Base-by-base conservation (phyloP, 2,113 vertebrate species). In the Taurulus bubalis region DNA sequence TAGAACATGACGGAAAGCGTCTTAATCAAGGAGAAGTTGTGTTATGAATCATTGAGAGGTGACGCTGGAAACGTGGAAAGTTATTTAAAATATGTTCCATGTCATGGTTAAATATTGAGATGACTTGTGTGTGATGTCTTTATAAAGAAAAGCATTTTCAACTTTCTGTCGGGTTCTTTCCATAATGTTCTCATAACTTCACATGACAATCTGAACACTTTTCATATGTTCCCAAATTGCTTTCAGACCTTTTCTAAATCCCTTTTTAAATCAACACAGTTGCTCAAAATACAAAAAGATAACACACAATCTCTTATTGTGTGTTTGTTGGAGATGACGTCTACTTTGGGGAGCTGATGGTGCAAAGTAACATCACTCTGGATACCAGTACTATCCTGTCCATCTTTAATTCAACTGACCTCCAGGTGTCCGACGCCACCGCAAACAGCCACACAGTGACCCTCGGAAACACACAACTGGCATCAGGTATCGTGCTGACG, bases 331-430 rank as follows among this genome's bases (percentile, higher is more conserved):
- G 12, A 45, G 69, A 90, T 3, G 30, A 34, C 1, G 6, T 62
- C 14, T 92, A 79, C 34, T 4, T 79, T 2, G 83, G 73, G 60
- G 92, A 95, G 59, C 16, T 95, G 45, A 75, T 87, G 91, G 80
- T 94, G 66, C 90, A 93, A 64, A 90, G 89, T 11, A 94, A 95
- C 11, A 64, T 91, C 55, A 90, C 92, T 0, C 22, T 95, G 80
- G 55, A 87, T 0, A 6, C 76, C 2, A 0, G 38, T 2, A 49
- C 10, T 1, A 1, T 92, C 62, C 8, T 93, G 36, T 22, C 70
- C 22, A 22, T 65, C 40, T 58, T 93, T 16, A 69, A 12, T 0
- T 0, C 0, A 0, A 10, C 1, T 8, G 0, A 0, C 0, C 0
- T 87, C 8, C 0, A 2, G 7, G 55, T 85, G 42, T 3, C 0